phyloP scores from a whole-genome alignment of 2,888 invertebrate genomes.

The Meghimatium bilineatum region DNA sequence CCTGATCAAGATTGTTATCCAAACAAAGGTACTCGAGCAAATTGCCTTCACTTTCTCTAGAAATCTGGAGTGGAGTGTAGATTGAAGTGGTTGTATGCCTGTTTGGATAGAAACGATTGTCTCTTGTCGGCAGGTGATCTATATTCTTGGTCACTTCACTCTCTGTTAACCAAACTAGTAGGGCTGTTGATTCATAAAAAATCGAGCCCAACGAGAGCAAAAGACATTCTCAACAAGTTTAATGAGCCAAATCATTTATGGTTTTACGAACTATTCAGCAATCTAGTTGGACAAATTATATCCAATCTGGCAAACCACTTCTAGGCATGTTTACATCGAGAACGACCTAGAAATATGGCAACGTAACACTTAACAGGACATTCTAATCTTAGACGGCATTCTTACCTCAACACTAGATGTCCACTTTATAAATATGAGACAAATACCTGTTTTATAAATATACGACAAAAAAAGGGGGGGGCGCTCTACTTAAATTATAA shows the following conservation, averaged over 20 bases:
- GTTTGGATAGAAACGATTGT: neutral
- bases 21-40: neutral
- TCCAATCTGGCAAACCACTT: neutral
- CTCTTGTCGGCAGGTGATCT: conserved; percentile 12
- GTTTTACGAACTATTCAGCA: conserved; percentile 20
- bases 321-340: no score
- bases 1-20: neutral
- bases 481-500: no score
- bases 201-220: neutral
- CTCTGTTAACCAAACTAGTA: neutral
- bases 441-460: no score
- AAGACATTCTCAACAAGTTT: conserved; percentile 2
- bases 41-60: neutral
- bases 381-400: no score
- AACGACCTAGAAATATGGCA: no score
- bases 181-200: no score
- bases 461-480: no score
- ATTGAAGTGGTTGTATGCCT: neutral
- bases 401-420: no score
- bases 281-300: neutral
- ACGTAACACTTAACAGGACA: no score
- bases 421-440: no score
- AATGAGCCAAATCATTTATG: conserved; percentile 20
- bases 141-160: neutral
- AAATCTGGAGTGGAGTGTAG: no score